Evolutionary conservation across 2,113 vertebrate species (phyloP).

Genomic region (Mus spicilegus): DNA sequence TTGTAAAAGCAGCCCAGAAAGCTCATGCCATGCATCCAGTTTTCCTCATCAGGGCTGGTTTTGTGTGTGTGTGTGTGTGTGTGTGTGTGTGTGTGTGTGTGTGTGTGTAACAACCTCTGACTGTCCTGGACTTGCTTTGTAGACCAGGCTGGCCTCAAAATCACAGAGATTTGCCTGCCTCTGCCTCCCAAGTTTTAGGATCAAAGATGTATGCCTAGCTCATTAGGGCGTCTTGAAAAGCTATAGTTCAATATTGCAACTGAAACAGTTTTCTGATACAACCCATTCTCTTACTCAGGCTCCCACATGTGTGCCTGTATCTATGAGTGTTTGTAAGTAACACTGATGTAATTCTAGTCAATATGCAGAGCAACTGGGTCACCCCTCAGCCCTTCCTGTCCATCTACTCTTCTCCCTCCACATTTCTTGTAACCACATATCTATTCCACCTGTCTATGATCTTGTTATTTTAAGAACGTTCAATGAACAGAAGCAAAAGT

Average conservation of each 20-base stretch:
- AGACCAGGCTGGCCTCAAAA: no score
- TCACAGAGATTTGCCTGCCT: no score
- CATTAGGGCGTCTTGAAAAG: neutral
- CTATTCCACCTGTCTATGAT: neutral
- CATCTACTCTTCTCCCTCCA: neutral
- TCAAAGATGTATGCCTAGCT: no score
- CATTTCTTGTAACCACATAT: neutral
- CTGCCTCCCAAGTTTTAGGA: no score
- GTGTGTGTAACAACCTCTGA: no score
- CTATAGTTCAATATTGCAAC: neutral
- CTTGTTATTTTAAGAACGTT: neutral
- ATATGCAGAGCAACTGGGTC: neutral
- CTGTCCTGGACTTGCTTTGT: no score
- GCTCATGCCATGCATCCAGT: accelerated
- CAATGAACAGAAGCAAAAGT: neutral
- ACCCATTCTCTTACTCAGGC: no score
- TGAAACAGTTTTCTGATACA: no score
- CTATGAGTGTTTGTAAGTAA: neutral
- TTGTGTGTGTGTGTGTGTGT: no score
- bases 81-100: no score
- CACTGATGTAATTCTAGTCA: neutral
- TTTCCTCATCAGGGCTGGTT: neutral
- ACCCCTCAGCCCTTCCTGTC: no score
- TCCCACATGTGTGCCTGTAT: neutral
- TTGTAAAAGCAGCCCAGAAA: neutral